A percentile compares a stretch with the other conserved stretches of the same genome.
These are phyloP conservation scores for Digitonthophagus gazella DNA, from an alignment of 2,888 invertebrate species.

Conservation along the genomic window DNA sequence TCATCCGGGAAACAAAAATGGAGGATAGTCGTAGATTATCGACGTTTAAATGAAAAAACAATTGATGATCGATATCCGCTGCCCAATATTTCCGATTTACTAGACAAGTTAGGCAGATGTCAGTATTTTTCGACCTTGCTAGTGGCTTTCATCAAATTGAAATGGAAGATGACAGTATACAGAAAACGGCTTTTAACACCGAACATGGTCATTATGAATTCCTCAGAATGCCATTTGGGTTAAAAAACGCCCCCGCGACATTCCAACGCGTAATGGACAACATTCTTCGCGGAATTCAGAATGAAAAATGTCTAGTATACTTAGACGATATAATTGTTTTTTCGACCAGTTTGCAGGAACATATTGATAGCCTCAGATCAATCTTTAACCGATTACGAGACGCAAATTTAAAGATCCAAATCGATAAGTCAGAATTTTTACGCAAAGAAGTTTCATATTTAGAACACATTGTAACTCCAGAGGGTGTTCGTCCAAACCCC, in stretches of 20 bases:
- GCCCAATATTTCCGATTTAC: constrained; percentile 18
- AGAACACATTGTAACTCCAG: constrained; percentile 22
- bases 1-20: constrained; percentile 13
- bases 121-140: constrained; percentile 39
- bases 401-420: constrained; percentile 28
- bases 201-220: constrained; percentile 38
- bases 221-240: constrained; percentile 36
- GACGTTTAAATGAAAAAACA: constrained; percentile 9
- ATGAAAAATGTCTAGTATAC: constrained; percentile 30
- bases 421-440: constrained; percentile 22
- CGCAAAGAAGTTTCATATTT: constrained; percentile 22
- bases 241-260: constrained; percentile 24
- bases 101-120: constrained; percentile 29
- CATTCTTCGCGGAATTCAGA: constrained; percentile 28
- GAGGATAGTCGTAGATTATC: constrained; percentile 16
- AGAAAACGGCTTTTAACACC: constrained; percentile 40
- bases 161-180: constrained; percentile 32
- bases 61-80: constrained; percentile 40
- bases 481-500: constrained; percentile 26
- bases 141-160: constrained; percentile 42
- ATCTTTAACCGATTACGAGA: constrained; percentile 22
- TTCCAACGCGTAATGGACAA: constrained; percentile 35
- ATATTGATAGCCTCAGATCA: constrained; percentile 25
- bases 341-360: constrained; percentile 28
- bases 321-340: constrained; percentile 34